Evolutionary conservation across 2,888 invertebrate species (phyloP).

Genomic region (Drosophila nigritarsus): DNA sequence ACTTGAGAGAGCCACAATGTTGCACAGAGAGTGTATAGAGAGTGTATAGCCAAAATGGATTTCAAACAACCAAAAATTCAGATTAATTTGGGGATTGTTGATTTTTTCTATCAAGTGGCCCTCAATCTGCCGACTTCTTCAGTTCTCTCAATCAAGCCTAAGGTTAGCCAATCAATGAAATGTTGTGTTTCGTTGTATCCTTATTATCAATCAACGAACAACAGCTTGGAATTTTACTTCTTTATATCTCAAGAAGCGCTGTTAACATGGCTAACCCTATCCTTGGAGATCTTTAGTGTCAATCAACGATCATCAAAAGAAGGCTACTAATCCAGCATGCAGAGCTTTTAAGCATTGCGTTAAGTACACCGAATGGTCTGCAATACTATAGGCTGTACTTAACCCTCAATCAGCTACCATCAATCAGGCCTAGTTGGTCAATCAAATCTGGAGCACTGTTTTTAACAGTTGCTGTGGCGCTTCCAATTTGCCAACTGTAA

Average conservation of each 20-base stretch:
- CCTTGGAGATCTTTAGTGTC: neutral
- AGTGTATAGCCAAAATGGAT: neutral
- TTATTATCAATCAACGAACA: neutral
- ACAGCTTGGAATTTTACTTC: neutral
- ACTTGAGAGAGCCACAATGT: constrained; percentile 13
- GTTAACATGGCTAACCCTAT: neutral
- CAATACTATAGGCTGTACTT: neutral
- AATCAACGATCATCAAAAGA: neutral
- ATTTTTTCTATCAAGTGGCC: neutral
- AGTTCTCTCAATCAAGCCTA: neutral
- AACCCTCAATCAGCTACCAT: constrained; percentile 15
- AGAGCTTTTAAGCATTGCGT: neutral
- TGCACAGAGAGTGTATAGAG: constrained; percentile 2
- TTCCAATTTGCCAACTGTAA: neutral
- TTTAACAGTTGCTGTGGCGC: neutral
- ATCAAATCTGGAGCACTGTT: constrained; percentile 7
- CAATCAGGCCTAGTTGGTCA: constrained; percentile 11
- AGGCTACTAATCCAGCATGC: neutral
- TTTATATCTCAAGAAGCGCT: neutral
- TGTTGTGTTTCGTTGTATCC: neutral
- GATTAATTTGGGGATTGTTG: neutral
- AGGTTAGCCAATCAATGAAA: neutral
- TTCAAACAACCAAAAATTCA: neutral
- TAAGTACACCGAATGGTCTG: neutral
- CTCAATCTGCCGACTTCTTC: neutral